Conservation (phyloP, 2,888 invertebrate species). For the Scaptodrosophila latifasciaeformis region DNA sequence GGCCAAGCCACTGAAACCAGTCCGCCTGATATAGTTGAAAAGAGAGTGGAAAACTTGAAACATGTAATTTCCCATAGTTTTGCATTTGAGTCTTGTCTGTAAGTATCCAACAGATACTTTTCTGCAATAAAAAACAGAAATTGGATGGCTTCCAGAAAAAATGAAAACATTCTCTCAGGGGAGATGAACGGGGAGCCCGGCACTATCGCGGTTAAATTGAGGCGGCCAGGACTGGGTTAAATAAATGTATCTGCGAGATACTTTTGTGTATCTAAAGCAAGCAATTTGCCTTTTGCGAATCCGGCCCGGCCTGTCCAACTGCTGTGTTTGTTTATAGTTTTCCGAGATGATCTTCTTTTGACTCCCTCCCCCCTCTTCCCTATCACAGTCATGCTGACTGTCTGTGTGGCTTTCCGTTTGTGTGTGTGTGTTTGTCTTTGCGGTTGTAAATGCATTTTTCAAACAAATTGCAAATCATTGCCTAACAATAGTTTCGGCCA, state of each 20-base stretch:
- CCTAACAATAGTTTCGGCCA: conserved; percentile 62
- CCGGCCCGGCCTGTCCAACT: conserved; percentile 12
- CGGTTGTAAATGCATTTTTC: conserved; percentile 68
- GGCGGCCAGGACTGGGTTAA: too few relatives aligned
- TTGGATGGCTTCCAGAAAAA: too few relatives aligned
- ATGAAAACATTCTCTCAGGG: too few relatives aligned
- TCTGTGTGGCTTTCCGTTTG: conserved; percentile 14
- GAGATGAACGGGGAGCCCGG: background rate
- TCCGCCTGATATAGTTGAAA: too few relatives aligned
- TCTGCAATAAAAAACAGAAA: too few relatives aligned
- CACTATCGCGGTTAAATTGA: background rate
- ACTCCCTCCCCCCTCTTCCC: background rate
- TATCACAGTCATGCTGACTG: background rate
- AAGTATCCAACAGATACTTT: conserved; percentile 66
- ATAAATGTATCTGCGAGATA: conserved; percentile 16
- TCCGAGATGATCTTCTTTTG: conserved; percentile 17
- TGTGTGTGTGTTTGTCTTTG: conserved; percentile 56
- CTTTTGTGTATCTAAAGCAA: background rate
- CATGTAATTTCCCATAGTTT: background rate
- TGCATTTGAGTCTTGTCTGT: conserved; percentile 31
- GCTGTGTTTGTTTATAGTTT: conserved; percentile 54
- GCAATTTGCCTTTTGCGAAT: background rate
- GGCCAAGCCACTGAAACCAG: too few relatives aligned
- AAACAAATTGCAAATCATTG: conserved; percentile 70
- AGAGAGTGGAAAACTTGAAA: too few relatives aligned